Base-by-base conservation (phyloP, 2,797 vertebrate species). In the Paedocypris micromegethes region DNA sequence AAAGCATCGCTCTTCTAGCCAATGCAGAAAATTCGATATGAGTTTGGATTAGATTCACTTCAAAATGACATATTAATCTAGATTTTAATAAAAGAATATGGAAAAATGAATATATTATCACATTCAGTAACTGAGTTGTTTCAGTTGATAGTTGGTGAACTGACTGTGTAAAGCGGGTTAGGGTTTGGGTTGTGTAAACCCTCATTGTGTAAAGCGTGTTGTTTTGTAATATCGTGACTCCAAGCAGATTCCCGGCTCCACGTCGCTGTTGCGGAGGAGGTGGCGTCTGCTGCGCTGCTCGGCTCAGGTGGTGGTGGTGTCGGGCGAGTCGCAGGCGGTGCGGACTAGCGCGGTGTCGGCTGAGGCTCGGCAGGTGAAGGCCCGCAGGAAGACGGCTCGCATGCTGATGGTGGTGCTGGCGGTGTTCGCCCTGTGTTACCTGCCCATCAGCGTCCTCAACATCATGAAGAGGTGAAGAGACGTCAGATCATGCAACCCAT, bases 381-480 rank as follows among this genome's bases (percentile, higher is more conserved):
- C 93, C 5, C 84, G 96, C 66, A 89, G 94, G 75, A 98, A 97
- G 88, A 98, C 96, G 2, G 95, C 96, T 2, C 90, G 93, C 44
- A 98, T 98, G 95, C 83, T 98, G 66, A 95, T 98, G 87, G 93
- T 97, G 5, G 95, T 98, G 66, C 92, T 98, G 57, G 81, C 95
- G 79, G 92, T 98, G 74, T 98, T 98, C 71, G 92, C 94, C 38
- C 85, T 98, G 75, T 98, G 96, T 81, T 98, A 98, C 86, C 87
- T 98, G 64, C 96, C 96, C 52, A 94, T 98, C 83, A 98, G 95
- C 78, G 87, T 96, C 67, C 94, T 98, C 78, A 98, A 98, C 77
- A 86, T 98, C 74, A 88, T 98, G 84, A 98, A 98, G 86, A 94
- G 96, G 96, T 98, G 91, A 84, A 61, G 42, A 23, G 23, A 23